Evolutionary conservation across 2,113 vertebrate species (phyloP).

Genomic region (Cyanoderma ruficeps): DNA sequence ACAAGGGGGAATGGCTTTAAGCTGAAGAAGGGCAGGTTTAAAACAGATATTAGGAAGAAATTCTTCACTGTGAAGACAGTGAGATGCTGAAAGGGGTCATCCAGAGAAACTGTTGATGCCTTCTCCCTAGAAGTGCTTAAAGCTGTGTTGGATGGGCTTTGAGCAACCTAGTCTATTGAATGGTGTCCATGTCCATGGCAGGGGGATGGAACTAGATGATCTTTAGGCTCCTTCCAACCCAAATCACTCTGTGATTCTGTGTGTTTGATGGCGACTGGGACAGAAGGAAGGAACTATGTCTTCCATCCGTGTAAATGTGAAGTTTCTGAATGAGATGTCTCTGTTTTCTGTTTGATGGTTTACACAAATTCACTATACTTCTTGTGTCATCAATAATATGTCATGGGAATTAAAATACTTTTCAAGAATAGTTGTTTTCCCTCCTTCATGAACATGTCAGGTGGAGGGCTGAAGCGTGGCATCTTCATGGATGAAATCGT

Average conservation of each 20-base stretch:
- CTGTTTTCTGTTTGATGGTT: not conserved
- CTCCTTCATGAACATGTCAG: not conserved
- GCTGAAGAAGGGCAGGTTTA: not conserved
- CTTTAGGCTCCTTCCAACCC: not conserved
- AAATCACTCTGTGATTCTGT: not conserved
- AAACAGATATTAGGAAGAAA: not conserved
- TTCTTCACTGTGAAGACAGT: not conserved
- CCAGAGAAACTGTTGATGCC: not conserved
- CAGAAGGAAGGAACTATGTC: not conserved
- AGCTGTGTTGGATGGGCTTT: not conserved
- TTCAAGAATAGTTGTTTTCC: not conserved
- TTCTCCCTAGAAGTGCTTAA: not conserved
- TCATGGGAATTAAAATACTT: not conserved
- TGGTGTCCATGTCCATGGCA: not conserved
- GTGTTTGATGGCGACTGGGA: not conserved
- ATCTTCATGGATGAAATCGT: not conserved
- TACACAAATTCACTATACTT: not conserved
- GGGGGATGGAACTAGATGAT: not conserved
- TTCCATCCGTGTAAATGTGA: not conserved
- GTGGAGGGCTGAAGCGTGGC: not conserved
- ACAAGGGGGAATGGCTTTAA: not conserved
- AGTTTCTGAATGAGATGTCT: not conserved
- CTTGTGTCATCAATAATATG: not conserved
- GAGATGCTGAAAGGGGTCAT: not conserved
- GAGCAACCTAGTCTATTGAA: not conserved